Evolutionary conservation across 2,888 invertebrate species (phyloP), one percentile per base, ranked within the genome.

Genomic region (Vandiemenella viatica): DNA sequence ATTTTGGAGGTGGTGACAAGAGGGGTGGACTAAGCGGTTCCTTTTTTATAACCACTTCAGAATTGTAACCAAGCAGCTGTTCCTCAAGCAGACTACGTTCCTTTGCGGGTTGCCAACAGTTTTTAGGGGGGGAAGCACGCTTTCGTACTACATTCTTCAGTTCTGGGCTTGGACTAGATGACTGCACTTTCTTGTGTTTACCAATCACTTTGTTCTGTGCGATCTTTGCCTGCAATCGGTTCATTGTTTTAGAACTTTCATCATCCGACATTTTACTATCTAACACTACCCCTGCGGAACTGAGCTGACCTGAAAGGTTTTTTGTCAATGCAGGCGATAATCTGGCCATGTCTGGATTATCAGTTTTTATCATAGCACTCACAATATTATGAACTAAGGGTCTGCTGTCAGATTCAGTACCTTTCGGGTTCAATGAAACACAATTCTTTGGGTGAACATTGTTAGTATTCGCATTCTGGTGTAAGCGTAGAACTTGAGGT

Each of bases 161-260:
- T 18, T 49, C 49, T 7, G 37, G 38, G 26, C 45, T 48, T 41
- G 43, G 48, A 48, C 50, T 46, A n/a, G 48, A 46, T 15, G 50
- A 48, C 16, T 48, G 43, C 16, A 48, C 49, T 50, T 55, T 56
- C 47, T 52, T 55, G 50, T 59, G 59, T 43, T 59, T 59, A 17
- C 57, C 58, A 46, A 55, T 56, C 37, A 59, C 54, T 55, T 59
- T 59, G 48, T 59, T 57, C 16, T 55, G 50, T 17, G 58, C 58
- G 43, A 59, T 58, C 48, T 58, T 58, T 20, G 58, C 57, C 50
- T 58, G 58, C 20, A 59, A 49, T 49, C 56, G 53, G 43, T 56
- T 58, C 57, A 58, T 57, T 13, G 58, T 57, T 41, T 58, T 57
- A 16, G 56, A 57, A 45, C 50, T 53, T 37, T 52, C 50, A 42